Evolutionary conservation across 2,113 vertebrate genomes (phyloP).

Genomic region (Cephalopterus ornatus): DNA sequence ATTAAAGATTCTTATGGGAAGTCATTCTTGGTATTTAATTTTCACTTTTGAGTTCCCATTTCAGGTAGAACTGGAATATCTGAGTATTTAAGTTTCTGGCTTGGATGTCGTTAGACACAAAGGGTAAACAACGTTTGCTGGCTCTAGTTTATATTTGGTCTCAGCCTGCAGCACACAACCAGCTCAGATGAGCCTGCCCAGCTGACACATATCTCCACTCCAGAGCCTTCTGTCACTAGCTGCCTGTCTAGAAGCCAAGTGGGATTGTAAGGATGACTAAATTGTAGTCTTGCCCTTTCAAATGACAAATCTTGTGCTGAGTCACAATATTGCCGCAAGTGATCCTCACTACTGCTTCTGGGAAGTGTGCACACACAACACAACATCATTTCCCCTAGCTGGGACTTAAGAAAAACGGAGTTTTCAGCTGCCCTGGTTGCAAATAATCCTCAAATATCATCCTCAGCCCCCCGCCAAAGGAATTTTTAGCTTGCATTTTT

Average conservation of each 20-base stretch:
- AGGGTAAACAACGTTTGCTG: background rate
- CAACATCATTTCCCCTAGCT: background rate
- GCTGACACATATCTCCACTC: background rate
- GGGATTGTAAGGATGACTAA: background rate
- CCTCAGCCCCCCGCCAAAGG: background rate
- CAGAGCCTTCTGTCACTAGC: background rate
- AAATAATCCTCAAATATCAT: background rate
- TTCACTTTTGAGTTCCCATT: background rate
- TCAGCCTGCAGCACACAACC: background rate
- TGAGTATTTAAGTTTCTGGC: background rate
- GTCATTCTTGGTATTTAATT: background rate
- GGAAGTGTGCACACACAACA: background rate
- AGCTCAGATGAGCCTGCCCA: background rate
- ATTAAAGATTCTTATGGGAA: background rate
- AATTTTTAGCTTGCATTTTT: background rate
- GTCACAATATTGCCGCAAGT: background rate
- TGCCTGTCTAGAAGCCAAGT: background rate
- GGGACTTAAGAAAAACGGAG: background rate
- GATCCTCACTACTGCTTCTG: background rate
- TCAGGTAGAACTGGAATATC: background rate
- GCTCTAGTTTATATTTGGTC: background rate
- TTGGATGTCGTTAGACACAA: background rate
- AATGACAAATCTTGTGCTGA: background rate
- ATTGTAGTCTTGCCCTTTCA: background rate
- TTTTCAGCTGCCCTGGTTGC: background rate